Conservation (phyloP, 2,797 vertebrate genomes). For the Pygocentrus nattereri region DNA sequence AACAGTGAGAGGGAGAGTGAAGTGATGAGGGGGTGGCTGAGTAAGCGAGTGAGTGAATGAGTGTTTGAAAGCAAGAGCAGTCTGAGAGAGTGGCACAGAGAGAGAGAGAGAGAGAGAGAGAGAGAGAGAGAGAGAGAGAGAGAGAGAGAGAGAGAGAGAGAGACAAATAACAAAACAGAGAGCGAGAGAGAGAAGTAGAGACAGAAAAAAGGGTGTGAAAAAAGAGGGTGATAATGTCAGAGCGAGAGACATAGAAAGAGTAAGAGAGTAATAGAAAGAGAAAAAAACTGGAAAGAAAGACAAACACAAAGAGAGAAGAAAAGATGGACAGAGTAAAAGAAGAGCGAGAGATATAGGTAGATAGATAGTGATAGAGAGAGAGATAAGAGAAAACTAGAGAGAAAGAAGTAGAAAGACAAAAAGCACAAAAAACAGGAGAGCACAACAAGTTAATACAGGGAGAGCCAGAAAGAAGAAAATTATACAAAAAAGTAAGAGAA, state of each 20-base stretch:
- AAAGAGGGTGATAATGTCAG: no score
- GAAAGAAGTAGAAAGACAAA: background rate
- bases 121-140: no score
- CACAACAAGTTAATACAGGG: background rate
- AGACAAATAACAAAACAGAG: no score
- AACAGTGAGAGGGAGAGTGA: background rate
- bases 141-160: no score
- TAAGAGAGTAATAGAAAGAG: background rate
- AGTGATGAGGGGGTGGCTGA: background rate
- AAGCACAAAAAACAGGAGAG: background rate
- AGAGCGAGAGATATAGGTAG: slow-evolving; percentile 66
- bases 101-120: no score
- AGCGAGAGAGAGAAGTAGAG: no score
- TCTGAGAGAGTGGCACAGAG: background rate
- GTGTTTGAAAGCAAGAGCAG: background rate
- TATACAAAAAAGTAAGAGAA: slow-evolving; percentile 1
- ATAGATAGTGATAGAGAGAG: background rate
- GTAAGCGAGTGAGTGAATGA: background rate
- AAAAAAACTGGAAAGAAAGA: slow-evolving; percentile 14
- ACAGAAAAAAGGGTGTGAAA: no score
- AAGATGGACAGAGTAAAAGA: slow-evolving; percentile 13
- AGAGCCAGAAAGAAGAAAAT: background rate
- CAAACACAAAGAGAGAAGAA: slow-evolving; percentile 6
- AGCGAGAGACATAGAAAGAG: background rate
- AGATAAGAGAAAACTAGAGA: background rate